phyloP scores from a whole-genome alignment of 2,888 invertebrate genomes.

The Tolmerus cingulatus region DNA sequence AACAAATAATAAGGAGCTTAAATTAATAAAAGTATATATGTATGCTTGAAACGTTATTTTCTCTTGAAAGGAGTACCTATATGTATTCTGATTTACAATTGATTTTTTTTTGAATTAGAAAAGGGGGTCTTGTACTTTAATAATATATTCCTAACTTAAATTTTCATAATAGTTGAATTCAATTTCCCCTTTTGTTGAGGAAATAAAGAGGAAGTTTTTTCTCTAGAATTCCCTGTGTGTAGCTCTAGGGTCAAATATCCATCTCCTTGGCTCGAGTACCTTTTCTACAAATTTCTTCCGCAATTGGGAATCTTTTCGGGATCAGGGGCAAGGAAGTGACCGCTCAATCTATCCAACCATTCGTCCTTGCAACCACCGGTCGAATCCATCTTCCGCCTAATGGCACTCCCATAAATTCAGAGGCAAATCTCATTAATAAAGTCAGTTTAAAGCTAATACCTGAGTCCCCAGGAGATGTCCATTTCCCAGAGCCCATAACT shows the following conservation, averaged over 20 bases:
- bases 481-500: background rate
- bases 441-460: slow-evolving; percentile 1
- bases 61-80: too few species aligned
- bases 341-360: background rate
- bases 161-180: background rate
- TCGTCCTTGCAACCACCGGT: background rate
- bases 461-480: background rate
- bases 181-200: background rate
- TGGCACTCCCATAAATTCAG: background rate
- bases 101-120: too few species aligned
- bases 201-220: background rate
- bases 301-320: background rate
- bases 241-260: background rate
- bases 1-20: too few species aligned
- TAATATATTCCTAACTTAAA: too few species aligned
- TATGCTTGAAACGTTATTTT: too few species aligned
- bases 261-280: background rate
- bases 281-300: background rate
- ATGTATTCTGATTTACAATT: too few species aligned
- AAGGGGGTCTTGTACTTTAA: too few species aligned
- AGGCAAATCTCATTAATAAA: background rate
- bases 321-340: background rate
- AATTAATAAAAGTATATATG: too few species aligned
- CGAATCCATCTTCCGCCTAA: background rate
- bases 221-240: background rate